Conservation (phyloP, 2,888 invertebrate genomes). For the Molanna angustata region DNA sequence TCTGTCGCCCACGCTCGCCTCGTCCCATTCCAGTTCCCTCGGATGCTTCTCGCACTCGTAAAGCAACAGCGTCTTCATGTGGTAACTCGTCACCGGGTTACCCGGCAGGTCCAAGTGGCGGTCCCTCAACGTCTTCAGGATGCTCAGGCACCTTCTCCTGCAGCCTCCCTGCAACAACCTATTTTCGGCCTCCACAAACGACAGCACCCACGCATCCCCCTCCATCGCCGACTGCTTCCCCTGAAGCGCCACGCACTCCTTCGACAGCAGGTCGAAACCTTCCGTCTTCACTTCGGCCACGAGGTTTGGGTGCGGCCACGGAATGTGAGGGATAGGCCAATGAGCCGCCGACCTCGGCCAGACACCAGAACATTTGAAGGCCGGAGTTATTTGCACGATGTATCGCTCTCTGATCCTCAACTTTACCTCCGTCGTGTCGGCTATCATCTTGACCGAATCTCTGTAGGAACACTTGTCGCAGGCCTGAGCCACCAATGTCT, state of each 20-base stretch:
- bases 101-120: slow-evolving; percentile 84
- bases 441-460: slow-evolving; percentile 90
- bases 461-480: slow-evolving; percentile 91
- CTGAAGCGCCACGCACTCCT: slow-evolving; percentile 76
- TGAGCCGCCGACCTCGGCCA: slow-evolving; percentile 94
- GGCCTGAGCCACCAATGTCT: slow-evolving; percentile 83
- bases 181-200: slow-evolving; percentile 89
- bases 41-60: slow-evolving; percentile 98
- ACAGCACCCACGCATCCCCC: slow-evolving; percentile 93
- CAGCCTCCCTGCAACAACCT: slow-evolving; percentile 82
- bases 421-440: slow-evolving; percentile 90
- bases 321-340: slow-evolving; percentile 88
- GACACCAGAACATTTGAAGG: slow-evolving; percentile 89
- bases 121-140: slow-evolving; percentile 86
- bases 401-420: slow-evolving; percentile 83
- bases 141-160: slow-evolving; percentile 80
- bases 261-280: slow-evolving; percentile 90
- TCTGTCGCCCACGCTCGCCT: slow-evolving; percentile 83
- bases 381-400: slow-evolving; percentile 92
- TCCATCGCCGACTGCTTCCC: slow-evolving; percentile 89
- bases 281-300: slow-evolving; percentile 92
- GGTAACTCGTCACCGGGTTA: slow-evolving; percentile 87
- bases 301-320: slow-evolving; percentile 90
- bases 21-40: slow-evolving; percentile 91
- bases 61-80: slow-evolving; percentile 83